phyloP scores from a whole-genome alignment of 2,113 vertebrate genomes.

The Chaetodon auriga region DNA sequence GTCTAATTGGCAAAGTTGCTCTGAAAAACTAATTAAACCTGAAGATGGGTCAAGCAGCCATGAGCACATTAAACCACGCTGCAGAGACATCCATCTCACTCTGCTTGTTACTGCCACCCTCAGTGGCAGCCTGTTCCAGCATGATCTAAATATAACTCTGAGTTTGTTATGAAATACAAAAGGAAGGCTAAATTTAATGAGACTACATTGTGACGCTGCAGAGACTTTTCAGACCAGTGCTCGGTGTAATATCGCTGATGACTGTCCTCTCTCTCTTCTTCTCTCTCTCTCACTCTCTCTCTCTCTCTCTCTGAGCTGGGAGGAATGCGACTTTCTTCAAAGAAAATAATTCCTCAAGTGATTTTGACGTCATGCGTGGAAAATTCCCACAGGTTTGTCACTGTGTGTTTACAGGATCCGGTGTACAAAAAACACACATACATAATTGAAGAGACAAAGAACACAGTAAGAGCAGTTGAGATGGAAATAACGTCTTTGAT shows the following conservation, averaged over 20 bases:
- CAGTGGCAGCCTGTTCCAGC: conserved; percentile 63
- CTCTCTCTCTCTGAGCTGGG: background rate
- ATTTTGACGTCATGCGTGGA: conserved; percentile 35
- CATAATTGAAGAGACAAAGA: conserved; percentile 32
- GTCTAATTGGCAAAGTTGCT: conserved; percentile 57
- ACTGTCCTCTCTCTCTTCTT: conserved; percentile 36
- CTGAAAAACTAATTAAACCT: conserved; percentile 59
- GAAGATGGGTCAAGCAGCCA: conserved; percentile 67
- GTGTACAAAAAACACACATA: conserved; percentile 3
- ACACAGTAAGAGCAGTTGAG: conserved; percentile 14
- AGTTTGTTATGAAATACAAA: conserved; percentile 80
- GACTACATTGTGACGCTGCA: conserved; percentile 62
- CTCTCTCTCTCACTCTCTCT: background rate
- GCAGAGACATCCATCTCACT: conserved; percentile 75
- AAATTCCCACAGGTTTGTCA: conserved; percentile 55
- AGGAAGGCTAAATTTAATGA: conserved; percentile 78
- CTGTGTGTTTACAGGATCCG: conserved; percentile 39
- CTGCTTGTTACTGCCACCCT: conserved; percentile 68
- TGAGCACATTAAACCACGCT: conserved; percentile 57
- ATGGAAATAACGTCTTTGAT: conserved; percentile 60
- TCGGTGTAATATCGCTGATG: conserved; percentile 63
- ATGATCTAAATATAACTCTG: conserved; percentile 77
- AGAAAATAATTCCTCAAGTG: conserved; percentile 50
- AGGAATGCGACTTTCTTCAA: conserved; percentile 55
- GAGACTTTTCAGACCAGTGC: conserved; percentile 59